A percentile compares a stretch with the other conserved stretches of the same genome.
Conservation (phyloP, 2,113 vertebrate species). For the Ceuthmochares aereus region DNA sequence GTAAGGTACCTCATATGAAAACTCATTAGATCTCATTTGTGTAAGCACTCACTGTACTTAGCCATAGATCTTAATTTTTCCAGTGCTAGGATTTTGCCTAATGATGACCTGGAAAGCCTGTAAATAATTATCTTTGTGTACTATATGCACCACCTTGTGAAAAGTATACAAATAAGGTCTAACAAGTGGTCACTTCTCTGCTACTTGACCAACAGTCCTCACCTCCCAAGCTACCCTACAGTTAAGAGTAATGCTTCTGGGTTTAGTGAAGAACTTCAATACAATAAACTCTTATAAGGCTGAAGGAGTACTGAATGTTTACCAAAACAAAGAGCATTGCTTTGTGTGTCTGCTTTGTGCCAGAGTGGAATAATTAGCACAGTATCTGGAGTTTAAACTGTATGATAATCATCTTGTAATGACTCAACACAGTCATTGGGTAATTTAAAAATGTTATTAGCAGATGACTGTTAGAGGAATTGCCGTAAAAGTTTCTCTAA, state of each 20-base stretch:
- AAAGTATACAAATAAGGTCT: not conserved
- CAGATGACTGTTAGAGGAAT: not conserved
- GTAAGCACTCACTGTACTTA: not conserved
- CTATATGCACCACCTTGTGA: not conserved
- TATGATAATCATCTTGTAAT: not conserved
- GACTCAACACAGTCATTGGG: not conserved
- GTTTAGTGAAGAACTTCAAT: not conserved
- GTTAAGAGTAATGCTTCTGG: not conserved
- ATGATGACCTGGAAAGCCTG: not conserved
- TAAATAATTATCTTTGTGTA: not conserved
- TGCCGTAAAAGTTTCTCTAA: not conserved
- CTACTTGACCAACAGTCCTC: not conserved
- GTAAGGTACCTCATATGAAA: not conserved
- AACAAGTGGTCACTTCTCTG: not conserved
- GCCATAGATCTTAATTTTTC: not conserved
- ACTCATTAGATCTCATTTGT: not conserved
- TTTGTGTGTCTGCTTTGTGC: not conserved
- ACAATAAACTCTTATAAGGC: not conserved
- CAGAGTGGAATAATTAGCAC: not conserved
- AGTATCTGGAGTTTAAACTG: not conserved
- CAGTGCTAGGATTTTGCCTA: not conserved
- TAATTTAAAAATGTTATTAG: not conserved
- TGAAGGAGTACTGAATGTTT: not conserved
- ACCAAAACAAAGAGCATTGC: not conserved
- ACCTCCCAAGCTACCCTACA: not conserved